A percentile compares a stretch with the other conserved stretches of the same genome.
phyloP scores from a whole-genome alignment of 2,113 vertebrate species.

The Neomonachus schauinslandi region DNA sequence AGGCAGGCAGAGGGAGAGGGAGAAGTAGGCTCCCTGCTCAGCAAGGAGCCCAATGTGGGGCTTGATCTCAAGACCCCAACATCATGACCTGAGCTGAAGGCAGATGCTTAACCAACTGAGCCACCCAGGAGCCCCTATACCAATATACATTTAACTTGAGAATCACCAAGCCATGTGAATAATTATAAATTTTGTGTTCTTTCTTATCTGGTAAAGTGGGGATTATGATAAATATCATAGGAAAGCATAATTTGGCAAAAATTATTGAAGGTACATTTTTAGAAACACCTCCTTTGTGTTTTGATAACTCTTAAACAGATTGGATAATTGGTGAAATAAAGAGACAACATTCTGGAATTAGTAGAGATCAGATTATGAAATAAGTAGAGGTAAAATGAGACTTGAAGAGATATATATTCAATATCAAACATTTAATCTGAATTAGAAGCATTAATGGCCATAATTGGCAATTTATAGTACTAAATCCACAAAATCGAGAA shows the following conservation, averaged over 20 bases:
- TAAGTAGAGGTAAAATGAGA: background rate
- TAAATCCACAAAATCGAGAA: background rate
- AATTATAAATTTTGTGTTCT: background rate
- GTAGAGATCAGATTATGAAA: background rate
- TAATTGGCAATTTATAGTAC: background rate
- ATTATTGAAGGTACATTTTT: background rate
- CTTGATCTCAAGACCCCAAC: too few species aligned
- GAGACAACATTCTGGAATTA: background rate
- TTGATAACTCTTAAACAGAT: too few species aligned
- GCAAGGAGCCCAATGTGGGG: too few species aligned
- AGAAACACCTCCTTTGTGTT: background rate
- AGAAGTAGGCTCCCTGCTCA: too few species aligned
- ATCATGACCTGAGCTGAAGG: too few species aligned
- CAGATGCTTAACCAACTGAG: too few species aligned
- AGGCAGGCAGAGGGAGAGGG: too few species aligned
- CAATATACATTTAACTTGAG: background rate
- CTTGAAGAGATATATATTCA: background rate
- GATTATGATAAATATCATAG: background rate
- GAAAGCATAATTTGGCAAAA: background rate
- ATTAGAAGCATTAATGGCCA: background rate
- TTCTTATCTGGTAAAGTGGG: background rate
- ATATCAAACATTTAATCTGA: background rate
- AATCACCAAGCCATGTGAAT: background rate
- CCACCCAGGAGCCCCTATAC: too few species aligned
- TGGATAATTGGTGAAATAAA: background rate